Base-by-base conservation (phyloP, 2,113 vertebrate species). In the Vicugna pacos region DNA sequence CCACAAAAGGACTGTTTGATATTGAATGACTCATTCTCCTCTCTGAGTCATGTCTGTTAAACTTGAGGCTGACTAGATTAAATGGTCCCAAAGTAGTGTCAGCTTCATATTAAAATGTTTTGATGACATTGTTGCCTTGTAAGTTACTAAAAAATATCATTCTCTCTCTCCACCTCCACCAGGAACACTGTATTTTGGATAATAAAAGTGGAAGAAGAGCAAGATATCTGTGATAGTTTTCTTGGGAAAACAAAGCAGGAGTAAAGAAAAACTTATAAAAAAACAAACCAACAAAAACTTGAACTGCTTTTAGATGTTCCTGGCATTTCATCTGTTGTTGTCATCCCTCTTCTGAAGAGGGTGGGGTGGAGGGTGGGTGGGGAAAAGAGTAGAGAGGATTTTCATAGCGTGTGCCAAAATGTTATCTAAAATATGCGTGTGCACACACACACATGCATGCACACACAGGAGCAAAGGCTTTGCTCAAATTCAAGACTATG, bases 401-500 rank as follows among this genome's bases (percentile, higher is more conserved):
- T 93, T 83, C 52, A 79, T 1, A 65, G 28, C 50, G 50, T 15
- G 58, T 46, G 87, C 58, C 46, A 69, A 72, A 83, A 80, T 73
- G 32, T 56, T 76, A 50, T 81, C 26, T 28, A 35, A 86, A 60
- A 35, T 26, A 92, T 46, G 8, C 12, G 52, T 3, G n/a, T 32
- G 48, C 3, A 11, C 20, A 76, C 73, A 76, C 26, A 15, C 73
- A 2, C 50, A 79, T 19, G n/a, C n/a, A 58, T 5, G 35, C 2
- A 9, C 48, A 70, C 62, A 88, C 28, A 90, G 42, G 11, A 38
- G 22, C 52, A 93, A 70, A 88, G 54, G 13, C 28, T 50, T 56
- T 94, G 65, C 48, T 67, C 50, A 87, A 72, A 87, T 67, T 92
- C 91, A 84, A 84, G 85, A 82, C 58, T 81, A 28, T 94, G 77